Evolutionary conservation across 2,888 invertebrate species (phyloP).

Genomic region (Aleiodes testaceus): DNA sequence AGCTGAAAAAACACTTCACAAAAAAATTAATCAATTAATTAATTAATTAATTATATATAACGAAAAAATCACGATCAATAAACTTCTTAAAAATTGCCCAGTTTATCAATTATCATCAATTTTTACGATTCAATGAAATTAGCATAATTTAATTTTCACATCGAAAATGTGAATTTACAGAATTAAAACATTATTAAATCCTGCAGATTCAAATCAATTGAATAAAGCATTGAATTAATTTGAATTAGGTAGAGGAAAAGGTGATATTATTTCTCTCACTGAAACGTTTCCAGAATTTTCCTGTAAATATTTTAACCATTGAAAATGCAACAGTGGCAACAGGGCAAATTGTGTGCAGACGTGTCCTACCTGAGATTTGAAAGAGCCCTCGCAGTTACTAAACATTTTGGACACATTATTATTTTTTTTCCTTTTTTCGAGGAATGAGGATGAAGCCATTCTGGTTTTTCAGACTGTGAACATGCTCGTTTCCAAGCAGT

Average conservation of each 20-base stretch:
- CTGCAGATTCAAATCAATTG: too few species aligned
- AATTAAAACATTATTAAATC: too few species aligned
- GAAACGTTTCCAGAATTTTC: neutral
- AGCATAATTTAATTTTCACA: too few species aligned
- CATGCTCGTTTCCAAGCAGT: conserved; percentile 3
- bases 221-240: too few species aligned
- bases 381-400: conserved; percentile 4
- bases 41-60: neutral
- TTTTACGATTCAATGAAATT: too few species aligned
- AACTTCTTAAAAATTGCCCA: too few species aligned
- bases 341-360: conserved; percentile 23
- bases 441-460: conserved; percentile 37
- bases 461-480: conserved; percentile 15
- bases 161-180: too few species aligned
- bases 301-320: neutral
- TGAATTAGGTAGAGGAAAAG: too few species aligned
- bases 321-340: conserved; percentile 32
- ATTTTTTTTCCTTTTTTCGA: neutral
- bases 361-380: conserved; percentile 32
- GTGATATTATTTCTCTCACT: neutral
- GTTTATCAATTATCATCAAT: too few species aligned
- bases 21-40: too few species aligned
- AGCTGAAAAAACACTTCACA: neutral
- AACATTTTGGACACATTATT: conserved; percentile 31
- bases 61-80: neutral